Evolutionary conservation across 1,140 invertebrate species (phyloP), one percentile per base, ranked within the genome.

Genomic region (Radopholus similis): DNA sequence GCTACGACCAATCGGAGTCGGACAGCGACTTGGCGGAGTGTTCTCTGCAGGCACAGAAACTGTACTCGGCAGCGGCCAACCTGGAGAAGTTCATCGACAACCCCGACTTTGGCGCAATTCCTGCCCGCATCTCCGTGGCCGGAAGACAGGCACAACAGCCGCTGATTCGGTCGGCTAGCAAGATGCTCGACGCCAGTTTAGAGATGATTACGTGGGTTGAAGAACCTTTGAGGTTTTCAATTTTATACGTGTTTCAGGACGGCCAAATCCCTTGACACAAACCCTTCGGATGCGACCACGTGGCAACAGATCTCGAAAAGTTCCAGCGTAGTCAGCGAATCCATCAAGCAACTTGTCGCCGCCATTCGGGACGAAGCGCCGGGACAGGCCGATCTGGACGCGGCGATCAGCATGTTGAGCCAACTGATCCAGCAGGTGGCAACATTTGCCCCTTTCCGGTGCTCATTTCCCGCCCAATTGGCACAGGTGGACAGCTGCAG

Each of bases 241-340:
- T n/a, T n/a, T n/a, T n/a, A n/a, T n/a, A n/a, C n/a, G n/a, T n/a
- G n/a, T 47, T 59, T 28, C 44, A 64, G 89, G 72, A 88, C 92
- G 0, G 92, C 93, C 0, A 94, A 93, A 82, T 90, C 89, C 60
- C 84, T 97, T 28, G 91, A 91, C 2, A 87, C 93, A 0, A 89
- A 90, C 65, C 91, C 93, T 0, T 89, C 90, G 71, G 94, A 97
- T 85, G 90, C 92, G 1, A 88, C 90, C 2, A 91, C 91, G 4
- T 97, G 95, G 92, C 92, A 95, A 80, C 85, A 90, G 42, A 87
- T 97, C 56, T 93, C 94, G 0, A 89, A 88, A 75, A 91, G 95
- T 83, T 95, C 92, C 76, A 95, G 93, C 83, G 90, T 88, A 73
- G 92, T 97, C 0, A 95, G 92, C 15, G 93, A 97, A 81, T 91